phyloP scores from a whole-genome alignment of 2,113 vertebrate genomes.

The Bathybates hornii region DNA sequence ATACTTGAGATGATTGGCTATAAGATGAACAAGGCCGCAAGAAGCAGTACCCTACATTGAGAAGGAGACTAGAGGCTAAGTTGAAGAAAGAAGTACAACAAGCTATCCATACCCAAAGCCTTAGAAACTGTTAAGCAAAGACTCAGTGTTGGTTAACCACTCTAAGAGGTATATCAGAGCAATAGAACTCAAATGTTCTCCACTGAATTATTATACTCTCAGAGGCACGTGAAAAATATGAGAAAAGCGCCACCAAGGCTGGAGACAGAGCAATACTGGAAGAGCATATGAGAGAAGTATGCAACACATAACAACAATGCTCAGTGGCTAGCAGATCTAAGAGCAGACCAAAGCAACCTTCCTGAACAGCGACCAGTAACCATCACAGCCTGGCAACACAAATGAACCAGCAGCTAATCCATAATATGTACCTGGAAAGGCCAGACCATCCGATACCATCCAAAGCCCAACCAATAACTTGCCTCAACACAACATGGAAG shows the following conservation, averaged over 20 bases:
- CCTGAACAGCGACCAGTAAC: not conserved
- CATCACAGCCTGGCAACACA: not conserved
- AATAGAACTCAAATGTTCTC: not conserved
- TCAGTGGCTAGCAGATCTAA: not conserved
- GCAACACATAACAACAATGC: not conserved
- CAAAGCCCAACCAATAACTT: not conserved
- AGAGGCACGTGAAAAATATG: not conserved
- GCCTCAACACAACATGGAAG: not conserved
- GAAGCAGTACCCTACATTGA: not conserved
- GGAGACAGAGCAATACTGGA: not conserved
- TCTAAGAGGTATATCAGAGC: not conserved
- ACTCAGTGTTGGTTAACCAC: not conserved
- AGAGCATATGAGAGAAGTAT: not conserved
- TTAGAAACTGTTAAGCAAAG: not conserved
- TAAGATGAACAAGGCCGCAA: fast-evolving
- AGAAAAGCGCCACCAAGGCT: not conserved
- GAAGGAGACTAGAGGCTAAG: not conserved
- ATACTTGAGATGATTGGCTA: not conserved
- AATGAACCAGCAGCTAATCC: not conserved
- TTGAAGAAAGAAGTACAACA: not conserved
- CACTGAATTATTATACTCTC: not conserved
- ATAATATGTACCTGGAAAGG: not conserved
- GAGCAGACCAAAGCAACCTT: not conserved
- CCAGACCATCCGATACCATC: not conserved
- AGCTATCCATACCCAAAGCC: not conserved